Evolutionary conservation across 1,140 invertebrate species (phyloP), one percentile per base, ranked within the genome.

Genomic region (Philotrypesis tridentata): DNA sequence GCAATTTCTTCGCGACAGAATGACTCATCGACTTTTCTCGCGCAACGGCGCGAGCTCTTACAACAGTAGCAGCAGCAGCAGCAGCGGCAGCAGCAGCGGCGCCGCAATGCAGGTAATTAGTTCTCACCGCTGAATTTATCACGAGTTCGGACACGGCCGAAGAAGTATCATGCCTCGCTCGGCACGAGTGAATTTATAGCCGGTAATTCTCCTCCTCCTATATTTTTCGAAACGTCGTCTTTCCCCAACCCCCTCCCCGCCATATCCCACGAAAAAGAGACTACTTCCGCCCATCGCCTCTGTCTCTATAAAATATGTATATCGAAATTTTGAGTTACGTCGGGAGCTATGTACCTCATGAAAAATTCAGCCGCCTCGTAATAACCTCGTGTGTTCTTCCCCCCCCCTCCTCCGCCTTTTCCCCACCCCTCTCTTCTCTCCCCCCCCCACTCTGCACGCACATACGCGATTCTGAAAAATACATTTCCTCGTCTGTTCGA

Each of bases 71-170:
- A 55, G 2, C n/a, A n/a, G 0, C 11, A 2, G 1, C n/a, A n/a
- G n/a, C n/a, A 3, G 33, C 40, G 40, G 48, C 48, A 14, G 21
- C 48, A 55, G 2, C n/a, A n/a, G 0, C 11, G 1, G 1, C n/a
- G 55, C 71, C 71, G 61, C 80, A 77, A 80, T 72, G 70, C 70
- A 72, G 70, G 70, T 72, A 72, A 72, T 72, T 72, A 72, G 70
- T 72, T 43, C n/a, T 72, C 70, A 43, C 70, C 70, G 25, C 33
- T 31, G 29, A 31, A 29, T 29, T 55, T 55, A 55, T 68, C 67
- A 29, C 67, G 31, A 17, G 12, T 68, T 68, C n/a, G n/a, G 33
- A 37, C 29, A 68, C 29, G 25, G 17, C 14, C 29, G 17, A 68
- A 68, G 67, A 29, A 68, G 67, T 68, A 29, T 29, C 29, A 55